A percentile compares a stretch with the other conserved stretches of the same genome.
These are phyloP conservation scores for Chrysolina haemoptera DNA, from an alignment of 2,888 invertebrate genomes.

Conservation along the genomic window DNA sequence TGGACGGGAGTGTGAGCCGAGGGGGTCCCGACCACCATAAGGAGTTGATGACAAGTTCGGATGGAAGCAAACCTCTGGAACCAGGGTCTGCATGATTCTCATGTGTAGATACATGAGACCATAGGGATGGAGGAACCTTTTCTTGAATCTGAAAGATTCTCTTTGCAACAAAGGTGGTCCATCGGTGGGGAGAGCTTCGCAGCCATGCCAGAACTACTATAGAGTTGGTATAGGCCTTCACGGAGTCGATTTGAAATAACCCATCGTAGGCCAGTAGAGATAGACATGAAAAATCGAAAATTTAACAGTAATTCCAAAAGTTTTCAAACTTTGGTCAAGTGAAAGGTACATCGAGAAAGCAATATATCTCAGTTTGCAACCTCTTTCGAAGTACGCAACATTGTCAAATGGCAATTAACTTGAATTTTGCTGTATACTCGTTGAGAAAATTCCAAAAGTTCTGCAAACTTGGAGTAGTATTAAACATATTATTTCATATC, in stretches of 20 bases:
- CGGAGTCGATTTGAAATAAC: constrained; percentile 9
- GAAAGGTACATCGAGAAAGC: no score
- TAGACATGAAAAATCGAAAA: no score
- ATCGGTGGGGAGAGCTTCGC: constrained; percentile 20
- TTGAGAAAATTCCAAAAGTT: no score
- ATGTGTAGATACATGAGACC: not conserved
- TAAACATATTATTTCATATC: no score
- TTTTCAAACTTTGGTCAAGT: no score
- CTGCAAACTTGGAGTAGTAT: no score
- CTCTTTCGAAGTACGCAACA: not conserved
- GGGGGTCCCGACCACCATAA: not conserved
- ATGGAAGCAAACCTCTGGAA: not conserved
- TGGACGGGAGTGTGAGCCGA: not conserved
- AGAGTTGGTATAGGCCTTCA: constrained; percentile 36
- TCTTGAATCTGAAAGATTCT: constrained; percentile 40
- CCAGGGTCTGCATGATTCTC: not conserved
- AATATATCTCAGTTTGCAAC: no score
- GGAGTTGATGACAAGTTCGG: not conserved
- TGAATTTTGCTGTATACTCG: no score
- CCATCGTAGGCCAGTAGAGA: no score
- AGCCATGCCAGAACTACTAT: constrained; percentile 36
- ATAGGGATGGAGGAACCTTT: constrained; percentile 2
- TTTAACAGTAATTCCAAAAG: no score
- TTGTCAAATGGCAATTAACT: no score
- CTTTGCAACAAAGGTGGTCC: constrained; percentile 40